Percentiles rank a stretch among this genome's conserved stretches.
Conservation (phyloP, 2,797 vertebrate species). For the Poeciliopsis gracilis region DNA sequence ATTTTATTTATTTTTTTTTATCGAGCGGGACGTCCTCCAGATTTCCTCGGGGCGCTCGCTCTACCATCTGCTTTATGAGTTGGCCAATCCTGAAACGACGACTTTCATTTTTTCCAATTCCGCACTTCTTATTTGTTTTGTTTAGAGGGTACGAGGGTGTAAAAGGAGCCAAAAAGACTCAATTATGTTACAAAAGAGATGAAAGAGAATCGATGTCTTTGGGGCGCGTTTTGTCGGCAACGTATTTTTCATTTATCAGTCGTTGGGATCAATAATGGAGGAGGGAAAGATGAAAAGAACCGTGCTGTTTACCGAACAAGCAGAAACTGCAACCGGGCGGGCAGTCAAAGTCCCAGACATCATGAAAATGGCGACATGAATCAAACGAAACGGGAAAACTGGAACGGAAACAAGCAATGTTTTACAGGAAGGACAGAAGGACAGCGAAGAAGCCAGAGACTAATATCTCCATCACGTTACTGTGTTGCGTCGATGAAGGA, state of each 20-base stretch:
- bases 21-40: not conserved
- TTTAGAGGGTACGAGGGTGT: not conserved
- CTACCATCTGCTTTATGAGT: not conserved
- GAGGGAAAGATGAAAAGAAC: conserved; percentile 33
- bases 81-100: conserved; percentile 17
- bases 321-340: not conserved
- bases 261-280: conserved; percentile 50
- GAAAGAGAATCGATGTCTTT: conserved; percentile 48
- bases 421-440: not conserved
- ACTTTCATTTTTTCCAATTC: conserved; percentile 36
- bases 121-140: conserved; percentile 29
- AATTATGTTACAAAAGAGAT: conserved; percentile 43
- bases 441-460: not conserved
- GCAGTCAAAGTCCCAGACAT: not conserved
- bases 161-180: conserved; percentile 32
- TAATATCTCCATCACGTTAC: not conserved
- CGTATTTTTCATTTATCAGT: conserved; percentile 39
- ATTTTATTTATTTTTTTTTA: not conserved
- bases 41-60: not conserved
- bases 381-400: not conserved
- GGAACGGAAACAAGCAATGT: not conserved
- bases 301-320: conserved; percentile 29
- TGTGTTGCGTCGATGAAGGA: not conserved
- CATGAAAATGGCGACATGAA: not conserved
- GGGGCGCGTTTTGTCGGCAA: conserved; percentile 21